These are phyloP conservation scores for Oxygymnocypris stewartii DNA, from an alignment of 2,113 vertebrate species.

Conservation along the genomic window DNA sequence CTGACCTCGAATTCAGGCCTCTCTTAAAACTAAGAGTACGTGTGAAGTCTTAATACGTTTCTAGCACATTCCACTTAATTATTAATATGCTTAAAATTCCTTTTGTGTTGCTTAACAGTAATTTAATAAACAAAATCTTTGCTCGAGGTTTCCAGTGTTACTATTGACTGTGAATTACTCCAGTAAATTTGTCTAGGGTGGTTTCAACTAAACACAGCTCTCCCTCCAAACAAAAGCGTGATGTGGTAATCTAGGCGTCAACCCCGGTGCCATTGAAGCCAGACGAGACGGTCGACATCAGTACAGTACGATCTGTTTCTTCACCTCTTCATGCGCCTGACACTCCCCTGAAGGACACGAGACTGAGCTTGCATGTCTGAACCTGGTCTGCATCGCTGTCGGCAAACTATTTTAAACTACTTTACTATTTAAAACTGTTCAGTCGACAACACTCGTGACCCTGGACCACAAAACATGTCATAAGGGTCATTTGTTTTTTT, in stretches of 20 bases:
- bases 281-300: constrained; percentile 9
- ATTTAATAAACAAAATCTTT: constrained; percentile 7
- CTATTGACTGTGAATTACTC: neutral
- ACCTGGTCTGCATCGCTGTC: neutral
- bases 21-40: neutral
- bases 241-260: neutral
- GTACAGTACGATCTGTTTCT: neutral
- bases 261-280: constrained; percentile 7
- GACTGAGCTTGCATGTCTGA: neutral
- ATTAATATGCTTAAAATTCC: neutral
- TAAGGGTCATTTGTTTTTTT: no score
- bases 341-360: neutral
- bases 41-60: neutral
- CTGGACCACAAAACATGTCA: no score
- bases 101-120: neutral
- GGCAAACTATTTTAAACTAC: neutral
- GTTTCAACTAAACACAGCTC: neutral
- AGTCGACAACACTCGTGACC: neutral
- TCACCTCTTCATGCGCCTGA: neutral
- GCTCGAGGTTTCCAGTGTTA: neutral
- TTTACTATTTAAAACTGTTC: neutral
- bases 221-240: neutral
- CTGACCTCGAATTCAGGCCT: neutral
- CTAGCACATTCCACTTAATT: constrained; percentile 8
- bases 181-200: neutral